phyloP scores from a whole-genome alignment of 2,113 vertebrate genomes.

The Nycticorax nycticorax region DNA sequence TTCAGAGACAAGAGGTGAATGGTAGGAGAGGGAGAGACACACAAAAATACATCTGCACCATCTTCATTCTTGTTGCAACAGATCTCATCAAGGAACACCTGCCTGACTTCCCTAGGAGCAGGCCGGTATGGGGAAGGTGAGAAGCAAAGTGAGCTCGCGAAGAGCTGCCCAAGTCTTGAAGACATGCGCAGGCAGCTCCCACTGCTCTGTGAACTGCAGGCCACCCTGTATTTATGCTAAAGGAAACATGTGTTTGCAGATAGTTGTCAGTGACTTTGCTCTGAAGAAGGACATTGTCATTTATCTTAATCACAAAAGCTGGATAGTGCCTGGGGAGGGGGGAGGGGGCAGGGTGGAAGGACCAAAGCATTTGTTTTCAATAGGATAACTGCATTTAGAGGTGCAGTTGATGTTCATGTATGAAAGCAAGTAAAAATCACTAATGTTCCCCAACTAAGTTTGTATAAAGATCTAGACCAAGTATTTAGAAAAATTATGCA shows the following conservation, averaged over 20 bases:
- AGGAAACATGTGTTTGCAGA: neutral
- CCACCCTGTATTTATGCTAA: neutral
- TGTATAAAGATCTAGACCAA: neutral
- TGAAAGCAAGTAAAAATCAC: neutral
- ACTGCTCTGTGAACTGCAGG: neutral
- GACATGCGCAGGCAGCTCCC: accelerated
- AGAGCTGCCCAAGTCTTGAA: neutral
- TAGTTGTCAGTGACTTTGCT: neutral
- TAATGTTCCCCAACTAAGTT: neutral
- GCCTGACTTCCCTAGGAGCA: neutral
- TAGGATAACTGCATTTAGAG: neutral
- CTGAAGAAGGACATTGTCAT: neutral
- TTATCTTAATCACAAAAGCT: neutral
- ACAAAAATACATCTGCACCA: neutral
- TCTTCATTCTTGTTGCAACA: neutral
- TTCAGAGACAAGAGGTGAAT: neutral
- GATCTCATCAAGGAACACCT: neutral
- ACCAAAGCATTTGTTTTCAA: neutral
- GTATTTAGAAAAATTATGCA: neutral
- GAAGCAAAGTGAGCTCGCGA: neutral
- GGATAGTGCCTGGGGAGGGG: neutral
- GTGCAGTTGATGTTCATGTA: neutral
- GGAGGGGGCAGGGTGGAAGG: neutral
- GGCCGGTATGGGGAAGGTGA: neutral
- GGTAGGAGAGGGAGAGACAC: neutral